Evolutionary conservation across 35 echinoderm and acorn worm genomes (phyloP), one percentile per base, ranked within the genome.

Genomic region (Patiria miniata): DNA sequence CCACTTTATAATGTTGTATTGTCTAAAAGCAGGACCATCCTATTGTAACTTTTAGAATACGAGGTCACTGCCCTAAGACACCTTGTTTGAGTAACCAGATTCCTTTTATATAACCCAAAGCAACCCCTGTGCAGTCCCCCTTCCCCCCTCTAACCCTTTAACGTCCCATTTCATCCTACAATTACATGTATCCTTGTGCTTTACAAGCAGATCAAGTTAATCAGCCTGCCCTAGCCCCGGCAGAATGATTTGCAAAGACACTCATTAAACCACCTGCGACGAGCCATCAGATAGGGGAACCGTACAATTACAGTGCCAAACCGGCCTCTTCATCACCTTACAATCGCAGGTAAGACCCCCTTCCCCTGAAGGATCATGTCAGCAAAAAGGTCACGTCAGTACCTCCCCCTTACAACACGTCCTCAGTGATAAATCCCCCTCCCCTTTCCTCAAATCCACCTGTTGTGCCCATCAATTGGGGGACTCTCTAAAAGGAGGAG

Each of bases 161-260:
- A 12, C 12, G 42, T 47, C 42, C 42, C 42, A 6, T 12, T 47
- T 47, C 12, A 47, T 12, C 42, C 42, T 47, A 47, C 42, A 47
- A 47, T 47, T 47, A 47, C 42, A 47, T 47, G 42, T 47, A 47
- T 47, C 42, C 42, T 47, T 47, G 42, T 47, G 42, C 42, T 47
- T 47, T 47, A 47, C 42, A 47, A 47, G 42, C 65, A 73, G 65
- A 73, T 73, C 65, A 26, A 73, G 26, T 9, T 73, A 73, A 73
- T 73, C 65, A 73, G 26, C 65, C 30, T 36, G n/a, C 8, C 12
- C 42, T 73, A 32, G 14, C 29, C 65, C 26, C 29, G 2, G 34
- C 65, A 73, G 65, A 73, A 73, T 73, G 65, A 73, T 32, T 73
- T 73, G 65, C 65, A 73, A 34, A 73, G 65, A 73, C 65, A 34